Conservation (phyloP, 2,797 vertebrate species). For the Microctenopoma stevenorrisi region DNA sequence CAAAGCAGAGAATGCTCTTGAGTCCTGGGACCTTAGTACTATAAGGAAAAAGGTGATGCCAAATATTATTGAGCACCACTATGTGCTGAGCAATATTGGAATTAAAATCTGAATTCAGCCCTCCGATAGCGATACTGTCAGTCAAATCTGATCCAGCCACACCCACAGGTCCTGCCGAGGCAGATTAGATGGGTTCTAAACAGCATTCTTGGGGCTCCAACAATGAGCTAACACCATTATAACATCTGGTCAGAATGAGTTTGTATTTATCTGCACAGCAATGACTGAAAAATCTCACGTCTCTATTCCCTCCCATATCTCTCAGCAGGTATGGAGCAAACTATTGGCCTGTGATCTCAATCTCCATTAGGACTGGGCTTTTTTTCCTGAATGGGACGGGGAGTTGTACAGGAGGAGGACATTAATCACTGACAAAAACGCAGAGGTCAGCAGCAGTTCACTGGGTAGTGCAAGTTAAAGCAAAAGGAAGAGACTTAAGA, state of each 20-base stretch:
- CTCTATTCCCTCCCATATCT: slow-evolving; percentile 18
- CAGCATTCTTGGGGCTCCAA: neutral
- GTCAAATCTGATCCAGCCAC: neutral
- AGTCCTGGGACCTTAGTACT: neutral
- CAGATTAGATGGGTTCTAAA: neutral
- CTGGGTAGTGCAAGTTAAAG: slow-evolving; percentile 47
- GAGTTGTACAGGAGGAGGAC: slow-evolving; percentile 50
- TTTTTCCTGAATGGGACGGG: slow-evolving; percentile 67
- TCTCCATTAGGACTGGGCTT: slow-evolving; percentile 30
- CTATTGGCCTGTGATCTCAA: slow-evolving; percentile 22
- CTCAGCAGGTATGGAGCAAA: slow-evolving; percentile 32
- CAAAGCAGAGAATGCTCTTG: neutral
- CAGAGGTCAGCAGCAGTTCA: slow-evolving; percentile 79
- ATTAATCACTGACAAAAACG: slow-evolving; percentile 75
- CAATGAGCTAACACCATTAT: neutral
- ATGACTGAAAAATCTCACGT: neutral
- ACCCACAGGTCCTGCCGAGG: neutral
- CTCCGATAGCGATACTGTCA: neutral
- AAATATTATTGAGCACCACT: neutral
- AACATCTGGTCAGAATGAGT: neutral
- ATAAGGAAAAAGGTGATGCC: neutral
- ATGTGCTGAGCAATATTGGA: neutral
- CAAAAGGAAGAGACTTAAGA: slow-evolving; percentile 24
- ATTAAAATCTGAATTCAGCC: no score
- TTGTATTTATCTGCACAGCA: neutral